Evolutionary conservation across 2,113 vertebrate species (phyloP).

Genomic region (Triplophysa dalaica): DNA sequence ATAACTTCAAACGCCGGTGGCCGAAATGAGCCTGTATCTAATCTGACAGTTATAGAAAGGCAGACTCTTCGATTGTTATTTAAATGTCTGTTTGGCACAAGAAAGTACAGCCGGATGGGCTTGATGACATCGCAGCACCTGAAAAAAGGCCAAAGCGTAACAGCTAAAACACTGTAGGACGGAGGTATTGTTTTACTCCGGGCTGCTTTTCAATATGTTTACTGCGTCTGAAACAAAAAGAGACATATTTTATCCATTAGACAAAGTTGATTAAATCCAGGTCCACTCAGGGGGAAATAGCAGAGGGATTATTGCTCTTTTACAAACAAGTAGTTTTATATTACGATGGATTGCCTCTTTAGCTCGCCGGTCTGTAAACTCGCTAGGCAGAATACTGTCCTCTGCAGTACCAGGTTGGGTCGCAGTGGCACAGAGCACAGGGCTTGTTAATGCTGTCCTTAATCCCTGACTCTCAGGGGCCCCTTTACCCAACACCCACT

Average conservation of each 20-base stretch:
- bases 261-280: slow-evolving; percentile 25
- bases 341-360: slow-evolving; percentile 17
- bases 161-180: not conserved
- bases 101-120: slow-evolving; percentile 23
- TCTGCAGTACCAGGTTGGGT: slow-evolving; percentile 31
- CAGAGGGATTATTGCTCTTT: slow-evolving; percentile 13
- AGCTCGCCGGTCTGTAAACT: not conserved
- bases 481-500: slow-evolving; percentile 40
- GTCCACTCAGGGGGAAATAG: not conserved
- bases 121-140: slow-evolving; percentile 3
- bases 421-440: slow-evolving; percentile 38
- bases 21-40: slow-evolving; percentile 53
- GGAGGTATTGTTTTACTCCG: slow-evolving; percentile 9
- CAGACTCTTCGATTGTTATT: slow-evolving; percentile 49
- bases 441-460: slow-evolving; percentile 50
- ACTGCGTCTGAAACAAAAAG: not conserved
- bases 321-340: slow-evolving; percentile 1
- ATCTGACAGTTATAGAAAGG: slow-evolving; percentile 49
- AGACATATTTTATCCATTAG: slow-evolving; percentile 21
- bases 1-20: slow-evolving; percentile 53
- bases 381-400: not conserved
- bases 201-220: not conserved
- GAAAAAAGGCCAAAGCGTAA: slow-evolving; percentile 7
- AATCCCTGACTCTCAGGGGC: slow-evolving; percentile 49
- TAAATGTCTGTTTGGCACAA: slow-evolving; percentile 56